Conservation (phyloP, 1,140 invertebrate genomes). For the Apis florea region DNA sequence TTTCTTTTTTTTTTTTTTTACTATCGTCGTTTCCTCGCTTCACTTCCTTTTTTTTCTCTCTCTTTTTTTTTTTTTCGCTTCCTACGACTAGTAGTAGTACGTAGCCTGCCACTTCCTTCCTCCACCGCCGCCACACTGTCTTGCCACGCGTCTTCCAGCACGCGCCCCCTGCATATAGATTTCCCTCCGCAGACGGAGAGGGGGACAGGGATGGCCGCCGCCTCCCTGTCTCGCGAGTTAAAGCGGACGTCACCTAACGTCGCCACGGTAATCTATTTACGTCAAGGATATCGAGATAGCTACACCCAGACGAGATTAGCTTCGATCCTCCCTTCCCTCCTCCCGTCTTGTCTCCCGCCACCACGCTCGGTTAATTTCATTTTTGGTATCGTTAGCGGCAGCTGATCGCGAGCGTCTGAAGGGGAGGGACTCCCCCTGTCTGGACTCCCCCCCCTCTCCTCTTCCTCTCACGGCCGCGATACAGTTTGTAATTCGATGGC, state of each 20-base stretch:
- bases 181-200: background rate
- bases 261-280: constrained; percentile 62
- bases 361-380: constrained; percentile 58
- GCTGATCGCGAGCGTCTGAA: constrained; percentile 26
- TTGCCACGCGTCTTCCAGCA: constrained; percentile 33
- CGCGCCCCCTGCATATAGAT: constrained; percentile 36
- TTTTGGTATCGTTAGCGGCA: constrained; percentile 53
- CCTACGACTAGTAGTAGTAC: too few species aligned
- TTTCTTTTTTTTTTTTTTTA: background rate
- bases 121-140: constrained; percentile 3
- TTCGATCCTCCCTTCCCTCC: constrained; percentile 35
- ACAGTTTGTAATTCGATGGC: constrained; percentile 47
- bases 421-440: background rate
- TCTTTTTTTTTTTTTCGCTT: background rate
- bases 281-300: constrained; percentile 63
- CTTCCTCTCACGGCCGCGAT: background rate
- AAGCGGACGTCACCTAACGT: constrained; percentile 56
- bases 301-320: constrained; percentile 56
- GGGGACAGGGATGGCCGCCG: background rate
- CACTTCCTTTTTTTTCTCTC: background rate
- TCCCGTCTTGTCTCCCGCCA: background rate
- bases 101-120: too few species aligned
- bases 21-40: background rate
- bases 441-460: background rate
- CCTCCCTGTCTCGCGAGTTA: constrained; percentile 39